Evolutionary conservation across 1,140 invertebrate species (phyloP), one percentile per base, ranked within the genome.

Genomic region (Stenopsyche tienmushanensis): DNA sequence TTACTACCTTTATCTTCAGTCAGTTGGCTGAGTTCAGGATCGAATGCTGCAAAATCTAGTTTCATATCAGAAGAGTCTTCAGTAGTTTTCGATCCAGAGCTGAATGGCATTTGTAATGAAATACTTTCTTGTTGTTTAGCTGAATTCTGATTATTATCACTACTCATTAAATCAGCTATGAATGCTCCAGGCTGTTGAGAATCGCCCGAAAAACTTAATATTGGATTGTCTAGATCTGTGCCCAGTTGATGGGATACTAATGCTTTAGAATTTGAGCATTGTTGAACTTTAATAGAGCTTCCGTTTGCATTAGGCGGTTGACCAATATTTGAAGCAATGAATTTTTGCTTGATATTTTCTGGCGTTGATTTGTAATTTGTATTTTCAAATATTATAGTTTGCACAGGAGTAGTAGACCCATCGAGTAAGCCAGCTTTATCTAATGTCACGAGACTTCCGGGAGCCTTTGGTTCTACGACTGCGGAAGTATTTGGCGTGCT

Each of bases 361-460:
- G 73, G 85, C 72, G 76, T 76, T 60, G 86, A 85, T 78, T 91
- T 90, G 72, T 91, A 94, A 74, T 94, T 94, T 0, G 92, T 94
- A 76, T 95, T 95, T 74, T 95, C 93, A 74, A 95, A 95, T 62
- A 95, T 93, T 29, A 95, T 89, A 0, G 92, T 95, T 73, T 93
- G 89, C 13, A 94, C 90, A 0, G 91, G 90, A 3, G 87, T 88
- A 0, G 87, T 83, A 0, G 87, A 83, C 3, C 88, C 87, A 74
- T 92, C 89, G n/a, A 86, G 73, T 18, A 86, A 81, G 55, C 81
- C 82, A 72, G 62, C 78, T 74, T 80, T 84, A 70, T 77, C 76
- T 62, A 73, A 57, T 24, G 73, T 75, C 71, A 54, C 67, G 64
- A 62, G 72, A 64, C 10, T 71, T 49, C 72, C 52, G 7, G 74